Base-by-base conservation (phyloP, 37 sponge, comb jelly and placozoan species). In the Cliona cf. orientalis region DNA sequence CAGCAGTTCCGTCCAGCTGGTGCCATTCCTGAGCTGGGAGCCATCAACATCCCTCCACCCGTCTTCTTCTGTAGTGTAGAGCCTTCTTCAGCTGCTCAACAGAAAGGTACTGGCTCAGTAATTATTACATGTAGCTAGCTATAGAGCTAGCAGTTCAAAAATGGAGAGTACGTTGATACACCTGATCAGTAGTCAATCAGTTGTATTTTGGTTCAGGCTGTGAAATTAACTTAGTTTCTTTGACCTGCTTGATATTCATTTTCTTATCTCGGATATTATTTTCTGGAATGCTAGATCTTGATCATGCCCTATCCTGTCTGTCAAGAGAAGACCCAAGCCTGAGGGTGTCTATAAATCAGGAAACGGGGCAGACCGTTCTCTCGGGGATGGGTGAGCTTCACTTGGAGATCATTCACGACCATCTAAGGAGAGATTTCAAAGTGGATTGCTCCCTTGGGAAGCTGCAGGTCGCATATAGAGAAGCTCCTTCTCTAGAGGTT, bases 361-460 rank as follows among this genome's bases (percentile, higher is more conserved):
- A 97, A 57, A 84, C 84, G 36, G 92, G 89, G 3, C 95, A 95
- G 91, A 93, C 91, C 0, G 76, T 97, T 14, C 77, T 97, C n/a
- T 91, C 92, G 9, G 97, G 97, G 0, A 97, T 97, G 97, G 97
- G 97, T 45, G 97, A 97, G 80, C 95, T 97, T 26, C 97, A 97
- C 74, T 74, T 97, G 62, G 95, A 97, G 60, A 53, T 97, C n/a
- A 40, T 95, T 29, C 71, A 62, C 28, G 93, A 92, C 46, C 81
- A 95, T 44, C 76, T 97, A 22, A 26, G 69, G 37, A 75, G 79
- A 19, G 95, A 94, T 22, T 95, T 72, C 64, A 79, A 78, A n/a
- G 75, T 94, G n/a, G 72, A 76, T 0, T 92, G 87, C 36, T 77
- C 45, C 28, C 81, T 97, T 3, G 97, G 97, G 0, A 70, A 66